Percentiles rank a stretch among this genome's conserved stretches.
Conservation (phyloP, 2,113 vertebrate genomes). For the Amazona guildingii region DNA sequence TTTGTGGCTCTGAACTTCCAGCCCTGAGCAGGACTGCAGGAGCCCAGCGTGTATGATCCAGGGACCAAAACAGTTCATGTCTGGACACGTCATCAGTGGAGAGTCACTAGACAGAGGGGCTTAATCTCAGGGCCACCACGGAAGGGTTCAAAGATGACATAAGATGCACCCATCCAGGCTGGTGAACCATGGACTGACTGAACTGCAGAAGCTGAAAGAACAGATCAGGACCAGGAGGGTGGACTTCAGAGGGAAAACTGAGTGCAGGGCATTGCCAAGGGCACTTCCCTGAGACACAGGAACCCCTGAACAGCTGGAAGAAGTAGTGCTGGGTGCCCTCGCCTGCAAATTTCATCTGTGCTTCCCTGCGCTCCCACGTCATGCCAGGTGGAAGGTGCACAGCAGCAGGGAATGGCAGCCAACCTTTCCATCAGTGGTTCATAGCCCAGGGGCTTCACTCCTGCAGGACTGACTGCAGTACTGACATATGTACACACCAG, state of each 20-base stretch:
- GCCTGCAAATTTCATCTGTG: background rate
- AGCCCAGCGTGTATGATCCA: background rate
- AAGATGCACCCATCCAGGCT: background rate
- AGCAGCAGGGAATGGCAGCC: background rate
- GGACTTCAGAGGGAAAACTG: background rate
- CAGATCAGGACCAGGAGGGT: background rate
- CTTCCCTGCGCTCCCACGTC: too few relatives aligned
- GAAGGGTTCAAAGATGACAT: background rate
- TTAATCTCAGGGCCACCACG: background rate
- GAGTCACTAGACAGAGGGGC: background rate
- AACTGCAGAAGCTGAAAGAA: background rate
- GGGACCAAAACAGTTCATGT: background rate
- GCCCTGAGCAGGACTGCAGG: fast-evolving
- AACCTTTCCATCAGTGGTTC: background rate
- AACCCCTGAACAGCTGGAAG: background rate
- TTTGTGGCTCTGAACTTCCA: background rate
- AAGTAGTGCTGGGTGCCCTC: background rate
- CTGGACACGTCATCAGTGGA: background rate
- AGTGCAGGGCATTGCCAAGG: background rate
- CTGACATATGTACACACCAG: fast-evolving
- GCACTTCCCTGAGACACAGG: background rate
- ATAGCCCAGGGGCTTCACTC: background rate
- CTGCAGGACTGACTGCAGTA: background rate
- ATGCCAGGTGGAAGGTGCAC: background rate
- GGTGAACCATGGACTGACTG: background rate